Percentiles rank a stretch among this genome's conserved stretches.
phyloP scores from a whole-genome alignment of 2,888 invertebrate genomes.

The Cryptosula pallasiana region DNA sequence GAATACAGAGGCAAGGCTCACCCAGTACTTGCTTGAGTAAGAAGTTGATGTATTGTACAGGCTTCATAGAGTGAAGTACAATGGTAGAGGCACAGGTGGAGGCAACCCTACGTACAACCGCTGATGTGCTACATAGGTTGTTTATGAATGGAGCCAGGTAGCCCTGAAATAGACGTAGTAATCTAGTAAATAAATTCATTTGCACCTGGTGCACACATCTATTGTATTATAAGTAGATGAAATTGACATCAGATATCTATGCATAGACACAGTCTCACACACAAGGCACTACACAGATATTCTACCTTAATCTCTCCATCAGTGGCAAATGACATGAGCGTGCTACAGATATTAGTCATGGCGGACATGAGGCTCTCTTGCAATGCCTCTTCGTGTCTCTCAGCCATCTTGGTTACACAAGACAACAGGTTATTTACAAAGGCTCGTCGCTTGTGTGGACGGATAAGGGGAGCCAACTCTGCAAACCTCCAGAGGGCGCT shows the following conservation, averaged over 20 bases:
- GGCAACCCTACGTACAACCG: constrained; percentile 6
- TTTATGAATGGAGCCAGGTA: constrained; percentile 10
- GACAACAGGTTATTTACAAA: constrained; percentile 72
- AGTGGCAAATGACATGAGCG: constrained; percentile 65
- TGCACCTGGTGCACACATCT: too few relatives aligned
- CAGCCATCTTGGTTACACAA: constrained; percentile 65
- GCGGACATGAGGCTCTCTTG: constrained; percentile 65
- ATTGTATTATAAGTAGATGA: too few relatives aligned
- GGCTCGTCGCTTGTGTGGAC: constrained; percentile 70
- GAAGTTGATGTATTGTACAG: neutral
- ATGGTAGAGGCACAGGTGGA: constrained; percentile 13
- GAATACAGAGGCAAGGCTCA: neutral
- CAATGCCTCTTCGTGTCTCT: constrained; percentile 63
- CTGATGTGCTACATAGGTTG: constrained; percentile 22
- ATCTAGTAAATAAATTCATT: too few relatives aligned
- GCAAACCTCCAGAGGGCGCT: constrained; percentile 74
- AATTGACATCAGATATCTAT: too few relatives aligned
- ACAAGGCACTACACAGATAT: too few relatives aligned
- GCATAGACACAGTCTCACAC: too few relatives aligned
- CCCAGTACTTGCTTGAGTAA: constrained; percentile 20
- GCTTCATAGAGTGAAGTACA: neutral
- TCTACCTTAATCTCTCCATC: constrained; percentile 67
- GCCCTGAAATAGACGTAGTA: too few relatives aligned
- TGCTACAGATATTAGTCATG: constrained; percentile 64
- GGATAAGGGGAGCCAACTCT: constrained; percentile 68